A percentile compares a stretch with the other conserved stretches of the same genome.
These are phyloP conservation scores for Pollachius pollachius DNA, from an alignment of 2,113 vertebrate species.

Conservation along the genomic window DNA sequence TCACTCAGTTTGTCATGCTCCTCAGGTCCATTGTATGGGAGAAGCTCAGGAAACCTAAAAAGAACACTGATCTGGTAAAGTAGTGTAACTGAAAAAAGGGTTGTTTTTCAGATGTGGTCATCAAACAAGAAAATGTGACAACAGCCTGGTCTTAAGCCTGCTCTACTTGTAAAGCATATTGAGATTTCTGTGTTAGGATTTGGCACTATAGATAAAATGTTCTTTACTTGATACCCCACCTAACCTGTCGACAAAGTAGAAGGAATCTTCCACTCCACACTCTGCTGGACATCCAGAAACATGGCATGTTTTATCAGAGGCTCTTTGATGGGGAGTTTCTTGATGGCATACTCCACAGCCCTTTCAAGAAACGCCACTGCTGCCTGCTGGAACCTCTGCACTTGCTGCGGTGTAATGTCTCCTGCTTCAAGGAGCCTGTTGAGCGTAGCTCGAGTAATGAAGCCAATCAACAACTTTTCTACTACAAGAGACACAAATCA, in stretches of 20 bases:
- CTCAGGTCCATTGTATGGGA: background rate
- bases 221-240: background rate
- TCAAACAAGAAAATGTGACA: background rate
- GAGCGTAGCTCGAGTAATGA: background rate
- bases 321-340: conserved; percentile 14
- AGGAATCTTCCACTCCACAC: conserved; percentile 13
- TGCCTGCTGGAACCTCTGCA: conserved; percentile 20
- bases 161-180: too few species aligned
- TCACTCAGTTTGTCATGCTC: background rate
- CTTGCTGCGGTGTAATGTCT: background rate
- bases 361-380: conserved; percentile 17
- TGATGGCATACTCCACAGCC: conserved; percentile 10
- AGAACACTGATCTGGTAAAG: conserved; percentile 2
- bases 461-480: too few species aligned
- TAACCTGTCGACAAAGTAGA: conserved; percentile 25
- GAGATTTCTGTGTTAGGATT: background rate
- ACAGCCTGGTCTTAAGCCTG: too few species aligned
- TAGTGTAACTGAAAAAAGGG: background rate
- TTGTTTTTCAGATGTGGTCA: conserved; percentile 1
- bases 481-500: too few species aligned
- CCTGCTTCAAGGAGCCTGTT: conserved; percentile 15
- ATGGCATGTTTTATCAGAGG: conserved; percentile 15
- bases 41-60: background rate
- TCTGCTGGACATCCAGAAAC: conserved; percentile 22
- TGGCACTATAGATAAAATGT: background rate